phyloP scores from a whole-genome alignment of 1,140 invertebrate species.

The Drosophila paulistorum region DNA sequence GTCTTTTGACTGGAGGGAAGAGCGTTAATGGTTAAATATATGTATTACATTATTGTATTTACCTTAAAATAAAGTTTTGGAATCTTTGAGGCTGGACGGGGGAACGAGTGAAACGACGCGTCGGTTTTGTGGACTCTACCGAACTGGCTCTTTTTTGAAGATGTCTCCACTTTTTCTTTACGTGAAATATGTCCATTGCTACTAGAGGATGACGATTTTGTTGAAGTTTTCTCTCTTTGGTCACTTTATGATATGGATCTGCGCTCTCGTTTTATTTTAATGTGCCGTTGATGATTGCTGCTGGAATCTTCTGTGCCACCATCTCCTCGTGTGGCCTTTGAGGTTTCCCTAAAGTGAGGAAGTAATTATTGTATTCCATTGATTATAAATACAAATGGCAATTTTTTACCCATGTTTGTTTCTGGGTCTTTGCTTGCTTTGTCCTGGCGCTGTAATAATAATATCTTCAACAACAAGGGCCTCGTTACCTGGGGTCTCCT shows the following conservation, averaged over 20 bases:
- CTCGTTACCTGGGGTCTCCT: neutral
- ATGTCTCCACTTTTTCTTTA: neutral
- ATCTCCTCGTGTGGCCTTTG: neutral
- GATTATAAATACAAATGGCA: no score
- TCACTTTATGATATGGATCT: slow-evolving; percentile 50
- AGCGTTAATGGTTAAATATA: neutral
- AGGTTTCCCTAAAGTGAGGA: neutral
- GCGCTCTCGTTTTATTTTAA: slow-evolving; percentile 30
- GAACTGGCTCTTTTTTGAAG: slow-evolving; percentile 24
- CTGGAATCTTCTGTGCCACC: neutral
- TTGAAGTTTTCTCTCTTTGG: neutral
- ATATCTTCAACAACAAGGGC: slow-evolving; percentile 31
- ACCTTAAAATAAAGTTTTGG: slow-evolving; percentile 47
- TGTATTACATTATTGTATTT: neutral
- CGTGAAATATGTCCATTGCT: neutral
- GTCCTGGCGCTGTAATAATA: neutral
- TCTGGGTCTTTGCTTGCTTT: neutral
- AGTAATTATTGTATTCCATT: neutral
- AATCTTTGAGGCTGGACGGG: slow-evolving; percentile 34
- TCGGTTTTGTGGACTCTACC: slow-evolving; percentile 22
- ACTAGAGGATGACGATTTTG: neutral
- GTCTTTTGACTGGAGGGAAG: neutral
- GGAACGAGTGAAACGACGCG: slow-evolving; percentile 49
- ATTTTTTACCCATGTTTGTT: neutral
- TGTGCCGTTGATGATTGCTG: neutral